Evolutionary conservation across 64 coral and sea anemone genomes (phyloP).

Genomic region (Platygyra sinensis): DNA sequence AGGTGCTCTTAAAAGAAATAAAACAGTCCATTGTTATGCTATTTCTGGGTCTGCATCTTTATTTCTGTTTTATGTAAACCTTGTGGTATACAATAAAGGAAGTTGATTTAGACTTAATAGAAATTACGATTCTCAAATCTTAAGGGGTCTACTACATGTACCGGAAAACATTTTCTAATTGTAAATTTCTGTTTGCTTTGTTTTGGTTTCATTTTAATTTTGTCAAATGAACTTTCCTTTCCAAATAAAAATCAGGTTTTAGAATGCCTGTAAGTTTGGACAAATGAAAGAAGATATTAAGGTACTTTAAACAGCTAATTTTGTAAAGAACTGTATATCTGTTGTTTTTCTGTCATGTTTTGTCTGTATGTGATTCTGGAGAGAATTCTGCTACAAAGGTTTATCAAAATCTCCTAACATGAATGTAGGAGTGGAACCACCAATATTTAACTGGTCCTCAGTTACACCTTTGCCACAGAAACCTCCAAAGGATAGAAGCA

Average conservation of each 20-base stretch:
- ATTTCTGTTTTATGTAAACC: too few relatives aligned
- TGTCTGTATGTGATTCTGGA: not conserved
- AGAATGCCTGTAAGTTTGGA: not conserved
- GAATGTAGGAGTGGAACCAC: slow-evolving; percentile 60
- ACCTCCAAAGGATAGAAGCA: slow-evolving; percentile 45
- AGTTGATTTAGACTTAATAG: not conserved
- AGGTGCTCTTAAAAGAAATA: slow-evolving; percentile 7
- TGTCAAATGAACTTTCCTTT: not conserved
- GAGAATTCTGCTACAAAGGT: not conserved
- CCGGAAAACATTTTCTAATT: slow-evolving; percentile 6
- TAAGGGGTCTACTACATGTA: slow-evolving; percentile 15
- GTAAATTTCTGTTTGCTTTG: too few relatives aligned
- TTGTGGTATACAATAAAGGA: too few relatives aligned
- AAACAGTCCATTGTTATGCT: slow-evolving; percentile 14
- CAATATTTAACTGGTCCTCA: slow-evolving; percentile 58
- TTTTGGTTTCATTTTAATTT: not conserved
- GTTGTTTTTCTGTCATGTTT: too few relatives aligned
- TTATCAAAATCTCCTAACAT: not conserved
- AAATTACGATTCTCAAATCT: slow-evolving; percentile 8
- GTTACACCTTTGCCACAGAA: slow-evolving; percentile 30
- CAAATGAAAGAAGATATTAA: too few relatives aligned
- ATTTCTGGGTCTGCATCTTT: too few relatives aligned
- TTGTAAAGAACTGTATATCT: too few relatives aligned
- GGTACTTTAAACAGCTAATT: too few relatives aligned
- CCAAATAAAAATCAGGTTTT: slow-evolving; percentile 3